A percentile compares a stretch with the other conserved stretches of the same genome.
phyloP scores from a whole-genome alignment of 2,113 vertebrate species.

The Otolemur garnettii region DNA sequence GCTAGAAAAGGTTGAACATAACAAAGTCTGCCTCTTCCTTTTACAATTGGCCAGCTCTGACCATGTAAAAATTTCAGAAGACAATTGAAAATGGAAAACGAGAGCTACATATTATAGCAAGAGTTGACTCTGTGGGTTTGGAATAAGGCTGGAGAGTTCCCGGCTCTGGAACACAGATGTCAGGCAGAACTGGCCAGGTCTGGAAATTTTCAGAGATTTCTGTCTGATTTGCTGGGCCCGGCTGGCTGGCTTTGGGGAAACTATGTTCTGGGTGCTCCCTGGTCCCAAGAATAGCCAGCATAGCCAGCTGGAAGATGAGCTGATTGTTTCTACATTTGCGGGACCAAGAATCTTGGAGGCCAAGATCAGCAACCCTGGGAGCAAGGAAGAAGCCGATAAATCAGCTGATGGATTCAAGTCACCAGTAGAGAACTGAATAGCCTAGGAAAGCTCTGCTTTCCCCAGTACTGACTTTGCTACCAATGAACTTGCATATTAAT shows the following conservation, averaged over 20 bases:
- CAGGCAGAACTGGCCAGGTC: conserved; percentile 55
- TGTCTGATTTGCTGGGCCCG: conserved; percentile 57
- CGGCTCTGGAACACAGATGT: conserved; percentile 67
- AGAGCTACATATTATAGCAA: neutral
- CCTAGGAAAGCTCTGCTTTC: neutral
- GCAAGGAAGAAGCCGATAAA: conserved; percentile 7
- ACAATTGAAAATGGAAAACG: conserved; percentile 30
- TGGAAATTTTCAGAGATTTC: conserved; percentile 76
- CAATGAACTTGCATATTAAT: neutral
- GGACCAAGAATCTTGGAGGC: neutral
- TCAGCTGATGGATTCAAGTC: neutral
- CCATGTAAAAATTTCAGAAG: neutral
- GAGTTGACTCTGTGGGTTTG: conserved; percentile 9
- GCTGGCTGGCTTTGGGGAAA: conserved; percentile 13
- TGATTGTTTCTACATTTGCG: neutral
- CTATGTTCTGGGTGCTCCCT: conserved; percentile 54
- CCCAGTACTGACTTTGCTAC: neutral
- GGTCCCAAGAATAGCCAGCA: conserved; percentile 1
- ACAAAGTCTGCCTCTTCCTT: conserved; percentile 40
- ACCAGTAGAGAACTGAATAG: neutral
- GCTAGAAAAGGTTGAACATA: conserved; percentile 16
- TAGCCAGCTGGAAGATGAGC: conserved; percentile 44
- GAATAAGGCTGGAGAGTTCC: conserved; percentile 35
- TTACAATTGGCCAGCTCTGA: neutral
- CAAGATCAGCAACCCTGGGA: conserved; percentile 22